These are phyloP conservation scores for Neoaliturus tenellus DNA, from an alignment of 2,888 invertebrate species.

Conservation along the genomic window DNA sequence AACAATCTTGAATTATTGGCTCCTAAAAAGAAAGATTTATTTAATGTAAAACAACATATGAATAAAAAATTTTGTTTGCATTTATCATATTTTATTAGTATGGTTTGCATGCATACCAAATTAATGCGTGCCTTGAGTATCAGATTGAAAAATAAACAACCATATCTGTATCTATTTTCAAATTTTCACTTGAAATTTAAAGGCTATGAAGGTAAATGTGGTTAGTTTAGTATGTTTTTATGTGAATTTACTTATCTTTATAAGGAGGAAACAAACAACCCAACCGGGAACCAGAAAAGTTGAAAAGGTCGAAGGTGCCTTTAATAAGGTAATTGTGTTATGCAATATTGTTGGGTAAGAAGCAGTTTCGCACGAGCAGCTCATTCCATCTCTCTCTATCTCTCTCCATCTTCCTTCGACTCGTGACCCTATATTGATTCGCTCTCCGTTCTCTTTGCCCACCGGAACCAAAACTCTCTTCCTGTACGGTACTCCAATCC, in stretches of 20 bases:
- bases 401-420: background rate
- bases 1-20: background rate
- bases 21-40: too few relatives aligned
- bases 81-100: too few relatives aligned
- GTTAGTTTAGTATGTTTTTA: too few relatives aligned
- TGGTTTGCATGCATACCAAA: too few relatives aligned
- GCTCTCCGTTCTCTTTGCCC: constrained; percentile 29
- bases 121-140: too few relatives aligned
- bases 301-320: constrained; percentile 30
- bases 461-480: constrained; percentile 20
- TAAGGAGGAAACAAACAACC: background rate
- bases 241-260: too few relatives aligned
- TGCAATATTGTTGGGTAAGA: constrained; percentile 22
- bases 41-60: too few relatives aligned
- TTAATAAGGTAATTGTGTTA: background rate
- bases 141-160: too few relatives aligned
- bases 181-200: too few relatives aligned
- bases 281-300: background rate
- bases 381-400: background rate
- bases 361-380: background rate
- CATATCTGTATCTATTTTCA: too few relatives aligned
- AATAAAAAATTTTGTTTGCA: too few relatives aligned
- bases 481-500: background rate
- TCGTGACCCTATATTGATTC: constrained; percentile 45
- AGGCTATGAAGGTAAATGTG: too few relatives aligned